Evolutionary conservation across 2,113 vertebrate genomes (phyloP).

Genomic region (Ciconia maguari): DNA sequence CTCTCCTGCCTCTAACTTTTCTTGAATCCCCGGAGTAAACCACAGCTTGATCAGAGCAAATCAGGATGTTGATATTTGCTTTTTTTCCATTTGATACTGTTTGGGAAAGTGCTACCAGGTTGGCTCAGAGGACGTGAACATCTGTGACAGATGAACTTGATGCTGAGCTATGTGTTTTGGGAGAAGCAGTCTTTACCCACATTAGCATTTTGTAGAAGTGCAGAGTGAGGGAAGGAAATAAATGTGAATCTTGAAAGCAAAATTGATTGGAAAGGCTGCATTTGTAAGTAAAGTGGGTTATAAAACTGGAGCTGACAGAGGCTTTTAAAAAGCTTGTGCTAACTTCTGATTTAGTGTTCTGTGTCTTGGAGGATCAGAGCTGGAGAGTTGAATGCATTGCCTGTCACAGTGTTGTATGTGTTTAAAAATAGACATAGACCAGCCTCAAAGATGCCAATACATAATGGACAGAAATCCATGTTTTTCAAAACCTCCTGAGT

Average conservation of each 20-base stretch:
- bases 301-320: slow-evolving; percentile 54
- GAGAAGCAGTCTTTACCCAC: slow-evolving; percentile 2
- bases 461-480: neutral
- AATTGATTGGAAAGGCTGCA: slow-evolving; percentile 61
- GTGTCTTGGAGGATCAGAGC: slow-evolving; percentile 29
- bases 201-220: slow-evolving; percentile 56
- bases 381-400: slow-evolving; percentile 7
- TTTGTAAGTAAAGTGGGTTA: slow-evolving; percentile 63
- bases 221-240: slow-evolving; percentile 41
- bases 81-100: neutral
- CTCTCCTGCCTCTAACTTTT: neutral
- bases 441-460: neutral
- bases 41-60: neutral
- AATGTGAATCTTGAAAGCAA: slow-evolving; percentile 60
- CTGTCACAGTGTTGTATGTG: neutral
- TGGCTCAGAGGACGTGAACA: slow-evolving; percentile 17
- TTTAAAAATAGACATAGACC: slow-evolving; percentile 13
- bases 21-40: neutral
- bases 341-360: slow-evolving; percentile 53
- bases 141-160: slow-evolving; percentile 42
- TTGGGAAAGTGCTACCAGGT: neutral
- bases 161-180: slow-evolving; percentile 35
- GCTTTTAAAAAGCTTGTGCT: slow-evolving; percentile 42
- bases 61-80: neutral
- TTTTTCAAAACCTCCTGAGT: neutral